Evolutionary conservation across 2,113 vertebrate genomes (phyloP).

Genomic region (Hippocampus barbouri): DNA sequence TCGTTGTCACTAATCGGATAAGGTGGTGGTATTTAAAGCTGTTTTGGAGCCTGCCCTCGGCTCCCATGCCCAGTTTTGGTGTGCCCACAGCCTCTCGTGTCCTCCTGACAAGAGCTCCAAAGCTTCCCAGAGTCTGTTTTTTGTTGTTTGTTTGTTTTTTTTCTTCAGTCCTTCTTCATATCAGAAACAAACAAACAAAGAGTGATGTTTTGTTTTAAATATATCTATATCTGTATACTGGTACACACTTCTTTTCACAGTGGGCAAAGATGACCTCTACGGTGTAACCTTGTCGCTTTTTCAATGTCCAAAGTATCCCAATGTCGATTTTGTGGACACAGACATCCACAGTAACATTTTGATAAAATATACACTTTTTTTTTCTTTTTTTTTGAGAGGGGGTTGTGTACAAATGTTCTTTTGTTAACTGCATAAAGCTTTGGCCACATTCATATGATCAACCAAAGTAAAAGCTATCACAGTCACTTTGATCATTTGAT

Average conservation of each 20-base stretch:
- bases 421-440: constrained; percentile 86
- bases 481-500: constrained; percentile 54
- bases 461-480: constrained; percentile 79
- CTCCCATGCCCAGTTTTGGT: constrained; percentile 73
- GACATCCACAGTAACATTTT: constrained; percentile 56
- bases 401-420: constrained; percentile 61
- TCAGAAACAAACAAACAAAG: constrained; percentile 63
- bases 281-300: constrained; percentile 74
- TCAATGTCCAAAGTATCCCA: constrained; percentile 83
- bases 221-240: constrained; percentile 81
- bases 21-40: constrained; percentile 72
- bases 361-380: constrained; percentile 76
- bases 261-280: constrained; percentile 85
- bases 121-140: constrained; percentile 76
- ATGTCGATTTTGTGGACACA: constrained; percentile 71
- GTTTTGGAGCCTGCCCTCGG: constrained; percentile 66
- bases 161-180: constrained; percentile 73
- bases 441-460: constrained; percentile 90
- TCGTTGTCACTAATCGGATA: constrained; percentile 70
- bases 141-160: constrained; percentile 27
- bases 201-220: constrained; percentile 77
- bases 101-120: constrained; percentile 82
- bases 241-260: constrained; percentile 87
- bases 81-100: constrained; percentile 77
- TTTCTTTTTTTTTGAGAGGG: constrained; percentile 49